Percentiles rank a stretch among this genome's conserved stretches.
phyloP scores from a whole-genome alignment of 2,113 vertebrate species.

The Solea senegalensis region DNA sequence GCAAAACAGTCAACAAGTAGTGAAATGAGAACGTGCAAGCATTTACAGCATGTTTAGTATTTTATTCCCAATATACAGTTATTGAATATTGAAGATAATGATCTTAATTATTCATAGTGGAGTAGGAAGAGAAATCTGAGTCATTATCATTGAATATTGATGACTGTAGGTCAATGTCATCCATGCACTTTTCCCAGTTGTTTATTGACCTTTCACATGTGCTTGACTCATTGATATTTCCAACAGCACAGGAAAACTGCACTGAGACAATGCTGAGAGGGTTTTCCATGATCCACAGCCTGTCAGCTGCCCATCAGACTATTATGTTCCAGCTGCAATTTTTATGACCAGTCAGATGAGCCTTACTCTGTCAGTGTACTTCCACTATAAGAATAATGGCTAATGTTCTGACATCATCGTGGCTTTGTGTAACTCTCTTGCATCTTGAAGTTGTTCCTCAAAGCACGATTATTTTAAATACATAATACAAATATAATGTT shows the following conservation, averaged over 20 bases:
- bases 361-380: constrained; percentile 27
- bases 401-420: constrained; percentile 34
- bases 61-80: too few species aligned
- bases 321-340: constrained; percentile 34
- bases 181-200: not conserved
- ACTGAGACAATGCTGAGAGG: constrained; percentile 7
- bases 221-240: not conserved
- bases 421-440: constrained; percentile 28
- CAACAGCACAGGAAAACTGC: constrained; percentile 10
- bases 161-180: too few species aligned
- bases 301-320: constrained; percentile 12
- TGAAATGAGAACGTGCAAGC: too few species aligned
- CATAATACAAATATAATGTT: constrained; percentile 41
- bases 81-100: too few species aligned
- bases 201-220: not conserved
- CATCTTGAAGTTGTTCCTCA: constrained; percentile 18
- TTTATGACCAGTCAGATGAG: constrained; percentile 49
- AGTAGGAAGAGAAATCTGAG: too few species aligned
- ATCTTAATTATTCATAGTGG: too few species aligned
- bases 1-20: too few species aligned
- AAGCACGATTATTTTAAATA: constrained; percentile 52
- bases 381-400: constrained; percentile 41
- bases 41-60: too few species aligned
- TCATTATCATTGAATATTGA: too few species aligned
- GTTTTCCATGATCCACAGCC: not conserved